phyloP scores from a whole-genome alignment of 2,888 invertebrate genomes.

The Campoletis raptor region DNA sequence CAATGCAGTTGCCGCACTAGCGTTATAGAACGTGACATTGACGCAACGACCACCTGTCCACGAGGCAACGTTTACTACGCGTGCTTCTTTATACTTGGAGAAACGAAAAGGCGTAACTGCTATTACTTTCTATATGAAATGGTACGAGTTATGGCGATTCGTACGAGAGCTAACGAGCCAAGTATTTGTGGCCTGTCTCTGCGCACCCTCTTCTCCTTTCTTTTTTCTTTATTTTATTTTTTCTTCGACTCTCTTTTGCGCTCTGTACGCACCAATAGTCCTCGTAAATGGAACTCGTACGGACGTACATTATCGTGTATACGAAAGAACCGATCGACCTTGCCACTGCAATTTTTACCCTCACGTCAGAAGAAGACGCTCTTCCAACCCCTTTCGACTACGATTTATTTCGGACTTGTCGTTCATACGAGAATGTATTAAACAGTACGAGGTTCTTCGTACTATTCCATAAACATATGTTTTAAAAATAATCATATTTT shows the following conservation, averaged over 20 bases:
- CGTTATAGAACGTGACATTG: constrained; percentile 63
- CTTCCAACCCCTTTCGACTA: constrained; percentile 72
- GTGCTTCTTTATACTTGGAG: constrained; percentile 43
- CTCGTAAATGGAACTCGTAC: constrained; percentile 16
- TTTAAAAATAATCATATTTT: background rate
- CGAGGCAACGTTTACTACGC: constrained; percentile 57
- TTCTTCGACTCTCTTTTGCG: background rate
- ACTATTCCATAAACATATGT: background rate
- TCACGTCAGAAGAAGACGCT: constrained; percentile 66
- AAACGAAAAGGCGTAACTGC: constrained; percentile 65
- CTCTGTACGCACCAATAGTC: constrained; percentile 41
- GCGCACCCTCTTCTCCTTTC: background rate
- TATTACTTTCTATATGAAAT: background rate
- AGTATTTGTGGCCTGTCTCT: constrained; percentile 25
- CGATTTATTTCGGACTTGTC: constrained; percentile 76
- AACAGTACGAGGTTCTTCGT: constrained; percentile 40
- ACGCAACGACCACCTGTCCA: constrained; percentile 67
- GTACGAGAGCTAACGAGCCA: background rate
- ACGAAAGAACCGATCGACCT: constrained; percentile 75
- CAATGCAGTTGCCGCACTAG: constrained; percentile 28
- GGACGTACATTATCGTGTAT: constrained; percentile 53
- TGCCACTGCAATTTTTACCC: constrained; percentile 69
- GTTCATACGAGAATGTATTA: constrained; percentile 16
- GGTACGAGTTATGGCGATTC: constrained; percentile 16
- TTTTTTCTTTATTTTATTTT: background rate